Percentiles rank a stretch among this genome's conserved stretches.
These are phyloP conservation scores for Apistogramma diplotaenia DNA, from an alignment of 2,113 vertebrate genomes.

Conservation along the genomic window DNA sequence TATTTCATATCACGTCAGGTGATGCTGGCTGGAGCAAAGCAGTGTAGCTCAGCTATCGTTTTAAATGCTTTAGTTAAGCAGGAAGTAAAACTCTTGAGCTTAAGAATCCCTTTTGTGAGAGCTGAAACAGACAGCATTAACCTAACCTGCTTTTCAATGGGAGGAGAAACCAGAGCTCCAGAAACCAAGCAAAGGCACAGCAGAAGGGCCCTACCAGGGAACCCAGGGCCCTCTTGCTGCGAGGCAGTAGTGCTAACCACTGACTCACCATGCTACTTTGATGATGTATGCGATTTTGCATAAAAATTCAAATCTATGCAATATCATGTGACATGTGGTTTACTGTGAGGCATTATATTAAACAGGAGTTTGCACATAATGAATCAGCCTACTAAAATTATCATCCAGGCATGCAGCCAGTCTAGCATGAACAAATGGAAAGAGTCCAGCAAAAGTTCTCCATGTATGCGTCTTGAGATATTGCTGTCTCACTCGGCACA, in stretches of 20 bases:
- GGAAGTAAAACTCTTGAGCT: background rate
- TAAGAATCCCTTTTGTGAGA: background rate
- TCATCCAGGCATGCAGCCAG: background rate
- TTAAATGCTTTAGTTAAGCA: background rate
- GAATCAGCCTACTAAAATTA: background rate
- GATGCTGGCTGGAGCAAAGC: background rate
- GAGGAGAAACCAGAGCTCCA: background rate
- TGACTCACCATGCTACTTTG: background rate
- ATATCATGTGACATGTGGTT: background rate
- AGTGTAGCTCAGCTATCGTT: background rate
- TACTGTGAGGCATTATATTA: background rate
- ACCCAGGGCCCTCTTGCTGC: background rate
- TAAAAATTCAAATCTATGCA: background rate
- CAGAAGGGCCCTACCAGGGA: background rate
- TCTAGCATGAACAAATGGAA: background rate
- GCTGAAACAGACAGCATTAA: background rate
- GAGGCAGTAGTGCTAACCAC: background rate
- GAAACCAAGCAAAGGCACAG: background rate
- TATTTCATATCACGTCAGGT: no score
- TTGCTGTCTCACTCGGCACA: constrained; percentile 40
- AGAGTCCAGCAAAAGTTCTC: constrained; percentile 11
- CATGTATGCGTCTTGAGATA: constrained; percentile 16
- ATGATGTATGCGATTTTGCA: background rate
- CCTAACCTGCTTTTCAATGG: no score
- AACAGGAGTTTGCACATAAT: background rate